A percentile compares a stretch with the other conserved stretches of the same genome.
phyloP scores from a whole-genome alignment of 2,888 invertebrate genomes.

The Caenorhabditis japonica region DNA sequence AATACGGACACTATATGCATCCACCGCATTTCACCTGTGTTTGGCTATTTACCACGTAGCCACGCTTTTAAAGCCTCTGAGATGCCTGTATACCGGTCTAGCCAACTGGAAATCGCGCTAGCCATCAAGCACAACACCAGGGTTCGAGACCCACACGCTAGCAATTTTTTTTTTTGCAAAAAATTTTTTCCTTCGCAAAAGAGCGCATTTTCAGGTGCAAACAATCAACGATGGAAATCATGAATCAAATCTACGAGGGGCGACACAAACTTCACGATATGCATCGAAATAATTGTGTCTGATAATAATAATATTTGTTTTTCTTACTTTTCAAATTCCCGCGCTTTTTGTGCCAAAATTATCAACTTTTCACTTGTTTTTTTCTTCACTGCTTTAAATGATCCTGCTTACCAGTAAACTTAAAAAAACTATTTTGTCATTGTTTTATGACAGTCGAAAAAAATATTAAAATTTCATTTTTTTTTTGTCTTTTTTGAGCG shows the following conservation, averaged over 20 bases:
- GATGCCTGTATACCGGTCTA: no score
- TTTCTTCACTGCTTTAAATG: conserved; percentile 12
- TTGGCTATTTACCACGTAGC: no score
- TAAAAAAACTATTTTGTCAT: neutral
- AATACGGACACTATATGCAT: no score
- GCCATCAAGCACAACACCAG: no score
- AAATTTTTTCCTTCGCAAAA: neutral
- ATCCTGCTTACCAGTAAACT: no score
- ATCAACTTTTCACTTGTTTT: neutral
- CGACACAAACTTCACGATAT: conserved; percentile 58
- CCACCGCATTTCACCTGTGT: no score
- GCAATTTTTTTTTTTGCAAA: neutral
- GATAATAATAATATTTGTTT: neutral
- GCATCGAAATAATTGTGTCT: conserved; percentile 41
- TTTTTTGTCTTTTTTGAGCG: neutral
- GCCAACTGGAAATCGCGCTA: no score
- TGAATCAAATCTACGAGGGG: conserved; percentile 60
- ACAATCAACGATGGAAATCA: conserved; percentile 54
- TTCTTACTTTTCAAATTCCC: conserved; percentile 1
- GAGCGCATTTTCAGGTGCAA: conserved; percentile 53
- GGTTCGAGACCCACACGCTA: no score
- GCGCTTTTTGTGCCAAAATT: conserved; percentile 13
- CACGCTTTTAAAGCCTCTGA: no score
- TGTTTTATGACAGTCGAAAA: neutral
- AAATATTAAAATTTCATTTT: neutral